Evolutionary conservation across 1,140 invertebrate species (phyloP), one percentile per base, ranked within the genome.

Genomic region (Schlechtendalia chinensis): DNA sequence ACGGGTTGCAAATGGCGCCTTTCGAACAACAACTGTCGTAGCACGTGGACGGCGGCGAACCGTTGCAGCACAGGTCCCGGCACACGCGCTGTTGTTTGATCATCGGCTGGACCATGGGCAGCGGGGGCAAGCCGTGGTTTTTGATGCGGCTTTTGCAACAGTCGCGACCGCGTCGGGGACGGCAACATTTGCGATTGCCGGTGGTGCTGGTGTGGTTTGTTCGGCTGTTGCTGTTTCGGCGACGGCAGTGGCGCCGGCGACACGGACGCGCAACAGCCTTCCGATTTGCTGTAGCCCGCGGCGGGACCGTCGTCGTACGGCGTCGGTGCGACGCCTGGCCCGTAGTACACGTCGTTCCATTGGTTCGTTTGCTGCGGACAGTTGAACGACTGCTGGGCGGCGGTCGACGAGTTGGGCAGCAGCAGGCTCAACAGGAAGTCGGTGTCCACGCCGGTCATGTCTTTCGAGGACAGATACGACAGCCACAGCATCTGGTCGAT

Each of bases 401-500:
- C 24, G 14, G 75, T 19, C 45, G 32, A 12, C 6, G 45, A 32
- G 22, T 61, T 77, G 16, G 74, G 58, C 17, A 79, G 22, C 17
- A 61, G 17, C 3, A 63, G 19, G 22, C 22, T 79, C 22, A 79
- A 19, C 81, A 74, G 3, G 1, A 61, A 16, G 0, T 79, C 75
- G 10, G 32, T 8, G 11, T 61, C 45, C 5, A 27, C 56, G n/a
- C 58, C 58, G 27, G 75, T 16, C 39, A 79, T 59, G 17, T 79
- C 75, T 19, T 79, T 79, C 6, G 75, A 61, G 11, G 75, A 61
- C 39, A 61, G 11, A 17, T 79, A 79, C 22, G 56, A 47, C 58
- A 79, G 47, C 54, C 53, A 75, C 12, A 75, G 12, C 24, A 79
- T 63, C 16, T 61, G 75, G 1, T 79, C 58, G 16, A 79, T 63